These are phyloP conservation scores for Xylota sylvarum DNA, from an alignment of 2,888 invertebrate genomes.

Conservation along the genomic window DNA sequence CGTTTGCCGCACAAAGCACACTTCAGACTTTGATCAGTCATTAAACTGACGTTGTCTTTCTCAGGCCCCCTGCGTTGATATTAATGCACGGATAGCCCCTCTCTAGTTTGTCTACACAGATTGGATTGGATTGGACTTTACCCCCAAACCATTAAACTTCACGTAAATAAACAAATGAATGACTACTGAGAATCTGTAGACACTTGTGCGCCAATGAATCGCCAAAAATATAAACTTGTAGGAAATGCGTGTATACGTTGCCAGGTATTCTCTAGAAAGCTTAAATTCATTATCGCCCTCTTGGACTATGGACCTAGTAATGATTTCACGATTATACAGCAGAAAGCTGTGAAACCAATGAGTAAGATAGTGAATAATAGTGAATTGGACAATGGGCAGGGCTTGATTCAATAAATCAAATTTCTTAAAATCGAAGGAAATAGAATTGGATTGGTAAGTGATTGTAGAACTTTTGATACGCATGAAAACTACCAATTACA, in stretches of 20 bases:
- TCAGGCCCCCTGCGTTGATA: neutral
- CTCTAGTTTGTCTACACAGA: neutral
- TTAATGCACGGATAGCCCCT: too few species aligned
- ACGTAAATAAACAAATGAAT: slow-evolving; percentile 1
- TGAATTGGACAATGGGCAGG: neutral
- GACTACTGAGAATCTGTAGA: slow-evolving; percentile 15
- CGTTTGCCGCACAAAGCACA: neutral
- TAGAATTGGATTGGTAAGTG: neutral
- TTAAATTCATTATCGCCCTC: neutral
- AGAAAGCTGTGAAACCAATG: neutral
- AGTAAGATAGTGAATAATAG: neutral
- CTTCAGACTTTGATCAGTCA: slow-evolving; percentile 8
- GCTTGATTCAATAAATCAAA: neutral
- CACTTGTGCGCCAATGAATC: slow-evolving; percentile 1
- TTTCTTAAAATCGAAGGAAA: neutral
- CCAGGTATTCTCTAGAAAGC: neutral
- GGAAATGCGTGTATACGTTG: neutral
- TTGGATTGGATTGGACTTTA: neutral
- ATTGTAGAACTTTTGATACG: too few species aligned
- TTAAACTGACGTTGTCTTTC: slow-evolving; percentile 3
- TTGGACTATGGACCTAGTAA: neutral
- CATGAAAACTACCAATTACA: too few species aligned
- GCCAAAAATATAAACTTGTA: neutral
- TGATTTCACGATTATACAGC: neutral
- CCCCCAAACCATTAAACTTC: neutral